Evolutionary conservation across 2,888 invertebrate genomes (phyloP), one percentile per base, ranked within the genome.

Genomic region (Ophonus ardosiacus): DNA sequence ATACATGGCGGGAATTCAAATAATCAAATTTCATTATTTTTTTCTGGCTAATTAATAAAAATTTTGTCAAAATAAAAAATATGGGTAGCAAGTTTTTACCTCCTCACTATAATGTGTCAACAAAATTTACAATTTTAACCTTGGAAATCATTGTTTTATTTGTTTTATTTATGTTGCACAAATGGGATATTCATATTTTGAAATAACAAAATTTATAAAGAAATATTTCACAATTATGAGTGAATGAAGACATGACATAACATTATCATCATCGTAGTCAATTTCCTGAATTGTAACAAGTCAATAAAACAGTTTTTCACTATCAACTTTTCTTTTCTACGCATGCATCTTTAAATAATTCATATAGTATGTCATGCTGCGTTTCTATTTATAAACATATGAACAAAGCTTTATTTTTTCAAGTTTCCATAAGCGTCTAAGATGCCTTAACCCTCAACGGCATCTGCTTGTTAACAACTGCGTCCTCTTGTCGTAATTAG

Each of bases 311-410:
- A 51, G 10, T 51, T 51, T 51, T 51, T 51, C 43, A 51, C 43
- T 13, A 17, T 17, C 6, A 59, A 59, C 59, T 59, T 59, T 8
- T 13, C 59, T 59, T 15, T 15, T 7, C 10, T 40, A 68, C 68
- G 38, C 38, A 68, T 15, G 38, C 38, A 38, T 4, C 24, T 13
- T 76, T 61, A 61, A 80, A 61, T 80, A 80, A 31, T 13, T 40
- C n/a, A 40, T 17, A 17, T 17, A 59, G 2, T 59, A n/a, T 7
- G 31, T 61, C 80, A 80, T 61, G 76, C 13, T 51, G 40, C 38
- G 5, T 61, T 61, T 24, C 24, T 61, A 80, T 80, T 80, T 59
- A 80, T 80, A 17, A 80, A 31, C 10, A 59, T 21, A 57, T n/a
- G 61, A 40, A 80, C 57, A 57, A 38, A 80, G 38, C 7, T n/a